Base-by-base conservation (phyloP, 2,113 vertebrate species). In the Lophotis ruficrista region DNA sequence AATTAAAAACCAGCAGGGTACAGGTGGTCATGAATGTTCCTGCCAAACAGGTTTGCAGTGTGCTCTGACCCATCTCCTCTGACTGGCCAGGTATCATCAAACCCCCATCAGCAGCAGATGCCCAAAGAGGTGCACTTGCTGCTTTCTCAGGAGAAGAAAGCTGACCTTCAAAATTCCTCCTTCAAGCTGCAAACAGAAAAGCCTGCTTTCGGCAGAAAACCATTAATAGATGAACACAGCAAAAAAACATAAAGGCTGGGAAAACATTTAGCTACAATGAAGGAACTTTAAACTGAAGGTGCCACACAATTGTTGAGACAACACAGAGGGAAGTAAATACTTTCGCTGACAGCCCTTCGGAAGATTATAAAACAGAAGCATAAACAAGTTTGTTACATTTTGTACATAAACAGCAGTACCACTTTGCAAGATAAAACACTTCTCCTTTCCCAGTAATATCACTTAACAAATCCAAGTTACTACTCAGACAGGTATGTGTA, bases 121-220 rank as follows among this genome's bases (percentile, higher is more conserved):
- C 87, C 94, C 80, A 45, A 72, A 94, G 70, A 95, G 37, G n/a
- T 62, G 57, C 66, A 50, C 88, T 91, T 85, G 89, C 87, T 89
- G 84, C 48, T 83, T 96, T 84, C 87, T 76, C 81, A 23, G 57
- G 53, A 94, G 68, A 83, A 91, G 73, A 75, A 94, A 90, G 85
- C 17, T 3, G 64, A 76, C 93, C 92, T 93, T 94, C 88, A 85
- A 69, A 89, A 93, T 50, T 72, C 73, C 89, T 89, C 65, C 69
- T 91, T 82, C 83, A 71, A 56, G 47, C 73, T 18, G 23, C 27
- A 31, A 60, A 68, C 4, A 3, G 41, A 87, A 89, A 78, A 85
- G 47, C 45, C 70, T 48, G 9, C 31, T 95, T 89, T 94, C 1
- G 1, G 45, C 75, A 87, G 54, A 93, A 94, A 89, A 68, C 38